Percentiles rank a stretch among this genome's conserved stretches.
phyloP scores from a whole-genome alignment of 2,797 vertebrate species.

The Chiloscyllium punctatum region DNA sequence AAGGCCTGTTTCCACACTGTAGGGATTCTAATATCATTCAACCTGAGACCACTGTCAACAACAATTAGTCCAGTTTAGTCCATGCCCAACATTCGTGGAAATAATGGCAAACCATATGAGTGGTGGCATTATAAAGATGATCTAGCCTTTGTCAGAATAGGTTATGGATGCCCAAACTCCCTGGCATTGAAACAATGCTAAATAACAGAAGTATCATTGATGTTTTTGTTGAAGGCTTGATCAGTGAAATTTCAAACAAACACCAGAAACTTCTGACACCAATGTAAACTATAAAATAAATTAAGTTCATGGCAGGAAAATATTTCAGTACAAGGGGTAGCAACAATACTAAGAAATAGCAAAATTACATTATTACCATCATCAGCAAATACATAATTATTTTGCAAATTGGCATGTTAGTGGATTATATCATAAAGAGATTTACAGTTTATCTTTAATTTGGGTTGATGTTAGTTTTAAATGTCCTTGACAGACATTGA shows the following conservation, averaged over 20 bases:
- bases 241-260: not conserved
- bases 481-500: not conserved
- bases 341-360: not conserved
- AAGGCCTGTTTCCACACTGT: too few species aligned
- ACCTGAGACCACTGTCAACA: too few species aligned
- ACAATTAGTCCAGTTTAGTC: not conserved
- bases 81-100: not conserved
- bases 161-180: not conserved
- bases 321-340: not conserved
- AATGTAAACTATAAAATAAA: not conserved
- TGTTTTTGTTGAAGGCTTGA: not conserved
- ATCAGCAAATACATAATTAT: not conserved
- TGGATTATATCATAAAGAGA: not conserved
- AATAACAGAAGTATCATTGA: not conserved
- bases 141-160: not conserved
- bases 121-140: not conserved
- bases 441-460: not conserved
- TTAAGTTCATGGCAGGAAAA: not conserved
- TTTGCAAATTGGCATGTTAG: not conserved
- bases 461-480: not conserved
- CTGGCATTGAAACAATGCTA: not conserved
- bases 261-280: not conserved
- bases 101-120: not conserved
- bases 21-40: too few species aligned
- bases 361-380: not conserved